phyloP scores from a whole-genome alignment of 2,888 invertebrate species.

The Argyresthia albistria region DNA sequence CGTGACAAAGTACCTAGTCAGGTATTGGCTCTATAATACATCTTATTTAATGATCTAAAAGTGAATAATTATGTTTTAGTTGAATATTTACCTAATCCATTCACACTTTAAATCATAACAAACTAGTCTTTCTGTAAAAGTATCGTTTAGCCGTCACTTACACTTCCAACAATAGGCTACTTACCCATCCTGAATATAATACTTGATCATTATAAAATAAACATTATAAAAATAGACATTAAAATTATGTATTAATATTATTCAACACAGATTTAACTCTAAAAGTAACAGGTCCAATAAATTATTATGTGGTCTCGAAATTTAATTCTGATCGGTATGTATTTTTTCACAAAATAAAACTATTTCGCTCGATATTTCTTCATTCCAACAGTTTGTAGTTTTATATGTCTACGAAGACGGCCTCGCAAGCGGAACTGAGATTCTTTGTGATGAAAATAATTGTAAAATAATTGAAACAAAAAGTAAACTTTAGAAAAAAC shows the following conservation, averaged over 20 bases:
- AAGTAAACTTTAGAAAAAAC: no score
- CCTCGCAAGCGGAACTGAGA: background rate
- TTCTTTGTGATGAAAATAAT: background rate
- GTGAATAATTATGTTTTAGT: constrained; percentile 26
- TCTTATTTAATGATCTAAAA: constrained; percentile 24
- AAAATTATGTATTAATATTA: constrained; percentile 56
- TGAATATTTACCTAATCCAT: constrained; percentile 9
- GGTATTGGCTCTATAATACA: constrained; percentile 22
- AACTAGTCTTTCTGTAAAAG: background rate
- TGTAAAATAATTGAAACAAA: no score
- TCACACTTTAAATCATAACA: background rate
- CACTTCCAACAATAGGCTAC: background rate
- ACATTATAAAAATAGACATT: constrained; percentile 65
- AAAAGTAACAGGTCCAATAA: constrained; percentile 38
- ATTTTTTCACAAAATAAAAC: no score
- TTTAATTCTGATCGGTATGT: background rate
- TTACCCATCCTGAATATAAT: constrained; percentile 23
- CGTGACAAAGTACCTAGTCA: constrained; percentile 31
- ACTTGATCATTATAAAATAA: constrained; percentile 49
- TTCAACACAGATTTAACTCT: constrained; percentile 54
- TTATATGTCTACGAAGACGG: no score
- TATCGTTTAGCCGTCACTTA: background rate
- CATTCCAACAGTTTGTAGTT: no score
- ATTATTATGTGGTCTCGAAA: constrained; percentile 22
- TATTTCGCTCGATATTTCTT: no score